Evolutionary conservation across 2,888 invertebrate species (phyloP).

Genomic region (Pristionchus arcanus): DNA sequence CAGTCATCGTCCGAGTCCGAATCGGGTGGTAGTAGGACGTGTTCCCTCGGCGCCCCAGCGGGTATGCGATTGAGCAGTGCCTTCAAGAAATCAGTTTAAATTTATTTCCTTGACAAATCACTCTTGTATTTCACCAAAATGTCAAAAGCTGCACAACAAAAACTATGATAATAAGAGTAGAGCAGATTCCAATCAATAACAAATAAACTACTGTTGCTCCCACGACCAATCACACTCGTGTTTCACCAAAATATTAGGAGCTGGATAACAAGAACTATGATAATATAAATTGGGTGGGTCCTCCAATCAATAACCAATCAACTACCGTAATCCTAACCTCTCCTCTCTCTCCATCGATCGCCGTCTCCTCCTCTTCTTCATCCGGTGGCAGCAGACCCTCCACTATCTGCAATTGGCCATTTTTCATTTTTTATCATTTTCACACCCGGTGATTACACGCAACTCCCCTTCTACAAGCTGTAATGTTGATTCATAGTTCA

Average conservation of each 20-base stretch:
- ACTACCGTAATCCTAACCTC: neutral
- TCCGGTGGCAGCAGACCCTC: slow-evolving; percentile 50
- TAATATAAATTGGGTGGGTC: too few relatives aligned
- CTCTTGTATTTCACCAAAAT: neutral
- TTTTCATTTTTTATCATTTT: neutral
- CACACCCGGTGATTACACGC: neutral
- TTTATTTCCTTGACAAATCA: neutral
- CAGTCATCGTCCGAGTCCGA: slow-evolving; percentile 36
- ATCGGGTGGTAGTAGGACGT: slow-evolving; percentile 41
- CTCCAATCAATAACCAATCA: too few relatives aligned
- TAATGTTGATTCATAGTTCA: neutral
- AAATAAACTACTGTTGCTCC: too few relatives aligned
- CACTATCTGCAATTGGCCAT: neutral
- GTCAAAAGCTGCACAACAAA: too few relatives aligned
- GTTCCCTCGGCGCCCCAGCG: neutral
- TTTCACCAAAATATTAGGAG: too few relatives aligned
- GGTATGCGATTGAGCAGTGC: neutral
- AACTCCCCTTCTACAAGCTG: neutral
- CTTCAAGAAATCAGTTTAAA: neutral
- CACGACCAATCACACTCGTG: too few relatives aligned
- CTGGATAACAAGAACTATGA: too few relatives aligned
- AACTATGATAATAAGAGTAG: too few relatives aligned
- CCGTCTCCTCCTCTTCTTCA: neutral
- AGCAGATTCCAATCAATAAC: too few relatives aligned
- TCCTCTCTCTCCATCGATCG: neutral